Conservation (phyloP, 1,140 invertebrate species). For the Ceratitis capitata region DNA sequence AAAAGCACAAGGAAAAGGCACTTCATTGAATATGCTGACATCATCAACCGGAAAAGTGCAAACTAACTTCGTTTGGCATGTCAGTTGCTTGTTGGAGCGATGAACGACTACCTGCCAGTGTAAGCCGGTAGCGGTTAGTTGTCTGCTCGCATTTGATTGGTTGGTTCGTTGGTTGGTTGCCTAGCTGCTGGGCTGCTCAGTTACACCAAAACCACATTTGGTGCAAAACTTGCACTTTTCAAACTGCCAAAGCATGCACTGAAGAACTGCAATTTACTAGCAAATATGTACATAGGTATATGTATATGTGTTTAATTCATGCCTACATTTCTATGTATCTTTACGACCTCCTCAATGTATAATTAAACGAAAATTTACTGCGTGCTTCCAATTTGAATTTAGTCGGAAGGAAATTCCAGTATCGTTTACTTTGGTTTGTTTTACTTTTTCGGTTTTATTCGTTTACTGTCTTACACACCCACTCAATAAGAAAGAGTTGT, state of each 20-base stretch:
- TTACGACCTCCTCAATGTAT: neutral
- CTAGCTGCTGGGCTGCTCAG: neutral
- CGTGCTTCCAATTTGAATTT: neutral
- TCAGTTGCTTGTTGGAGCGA: neutral
- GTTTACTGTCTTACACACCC: neutral
- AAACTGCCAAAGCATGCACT: neutral
- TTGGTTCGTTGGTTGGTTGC: neutral
- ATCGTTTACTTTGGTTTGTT: neutral
- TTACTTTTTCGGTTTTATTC: neutral
- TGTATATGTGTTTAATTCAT: neutral
- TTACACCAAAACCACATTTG: neutral
- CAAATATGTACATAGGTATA: neutral
- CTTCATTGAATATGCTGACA: neutral
- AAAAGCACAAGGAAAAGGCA: too few species aligned
- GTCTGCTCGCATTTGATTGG: neutral
- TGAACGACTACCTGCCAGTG: neutral
- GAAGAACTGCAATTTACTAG: neutral
- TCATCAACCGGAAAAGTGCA: conserved; percentile 6
- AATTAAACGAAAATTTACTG: neutral
- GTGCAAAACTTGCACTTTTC: neutral
- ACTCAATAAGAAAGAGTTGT: neutral
- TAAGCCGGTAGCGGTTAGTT: conserved; percentile 2
- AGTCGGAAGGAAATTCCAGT: neutral
- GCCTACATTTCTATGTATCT: neutral
- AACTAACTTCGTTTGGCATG: conserved; percentile 19